Evolutionary conservation across 2,113 vertebrate species (phyloP).

Genomic region (Catagonus wagneri): DNA sequence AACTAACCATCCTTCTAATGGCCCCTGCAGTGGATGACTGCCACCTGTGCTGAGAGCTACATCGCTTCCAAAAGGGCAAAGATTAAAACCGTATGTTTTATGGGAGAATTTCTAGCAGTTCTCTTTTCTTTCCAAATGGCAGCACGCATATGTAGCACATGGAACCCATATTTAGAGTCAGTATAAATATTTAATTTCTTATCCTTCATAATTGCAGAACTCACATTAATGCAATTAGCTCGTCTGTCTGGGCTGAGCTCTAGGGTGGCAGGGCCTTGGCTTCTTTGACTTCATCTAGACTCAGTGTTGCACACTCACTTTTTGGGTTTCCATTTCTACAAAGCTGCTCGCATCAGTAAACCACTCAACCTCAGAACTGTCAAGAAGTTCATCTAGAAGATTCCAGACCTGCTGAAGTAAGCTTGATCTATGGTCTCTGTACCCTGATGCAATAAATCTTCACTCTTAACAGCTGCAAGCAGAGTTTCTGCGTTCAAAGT

Average conservation of each 20-base stretch:
- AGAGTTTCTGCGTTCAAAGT: background rate
- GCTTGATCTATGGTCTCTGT: background rate
- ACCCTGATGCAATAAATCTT: background rate
- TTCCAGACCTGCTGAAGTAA: background rate
- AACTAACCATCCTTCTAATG: background rate
- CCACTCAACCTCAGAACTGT: background rate
- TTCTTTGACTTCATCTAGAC: background rate
- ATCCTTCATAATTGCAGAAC: background rate
- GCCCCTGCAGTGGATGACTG: background rate
- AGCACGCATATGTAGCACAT: background rate
- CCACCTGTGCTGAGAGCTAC: background rate
- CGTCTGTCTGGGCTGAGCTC: background rate
- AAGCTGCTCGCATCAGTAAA: background rate
- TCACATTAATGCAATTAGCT: background rate
- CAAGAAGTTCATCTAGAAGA: background rate
- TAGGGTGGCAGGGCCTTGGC: background rate
- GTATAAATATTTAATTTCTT: background rate
- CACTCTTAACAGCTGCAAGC: background rate
- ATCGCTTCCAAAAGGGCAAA: background rate
- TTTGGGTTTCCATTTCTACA: background rate
- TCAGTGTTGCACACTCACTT: background rate
- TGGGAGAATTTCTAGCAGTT: background rate
- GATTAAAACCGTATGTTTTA: background rate
- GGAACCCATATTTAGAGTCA: background rate
- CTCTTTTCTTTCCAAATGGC: background rate